A percentile compares a stretch with the other conserved stretches of the same genome.
phyloP scores from a whole-genome alignment of 2,797 vertebrate genomes.

The Paguma larvata region DNA sequence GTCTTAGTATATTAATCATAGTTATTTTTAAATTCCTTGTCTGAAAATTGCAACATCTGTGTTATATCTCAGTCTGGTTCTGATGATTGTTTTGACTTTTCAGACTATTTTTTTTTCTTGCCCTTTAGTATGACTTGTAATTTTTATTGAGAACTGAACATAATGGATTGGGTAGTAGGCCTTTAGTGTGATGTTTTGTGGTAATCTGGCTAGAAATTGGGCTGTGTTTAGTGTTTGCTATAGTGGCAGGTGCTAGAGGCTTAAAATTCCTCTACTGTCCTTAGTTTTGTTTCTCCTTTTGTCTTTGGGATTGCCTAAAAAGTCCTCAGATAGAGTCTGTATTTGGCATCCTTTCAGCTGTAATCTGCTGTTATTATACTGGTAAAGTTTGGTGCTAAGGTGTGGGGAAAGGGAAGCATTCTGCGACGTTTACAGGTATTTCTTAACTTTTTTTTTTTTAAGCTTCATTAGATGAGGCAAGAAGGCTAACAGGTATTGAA shows the following conservation, averaged over 20 bases:
- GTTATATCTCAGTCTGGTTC: not conserved
- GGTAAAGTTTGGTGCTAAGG: not conserved
- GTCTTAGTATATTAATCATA: not conserved
- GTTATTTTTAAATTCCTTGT: constrained; percentile 33
- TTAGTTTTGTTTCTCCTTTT: not conserved
- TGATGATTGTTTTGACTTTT: not conserved
- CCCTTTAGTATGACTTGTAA: not conserved
- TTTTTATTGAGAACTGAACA: not conserved
- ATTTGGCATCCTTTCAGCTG: not conserved
- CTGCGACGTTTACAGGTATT: not conserved
- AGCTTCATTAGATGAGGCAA: not conserved
- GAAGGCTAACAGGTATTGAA: not conserved
- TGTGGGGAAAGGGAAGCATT: not conserved
- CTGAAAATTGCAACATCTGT: not conserved
- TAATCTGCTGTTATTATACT: not conserved
- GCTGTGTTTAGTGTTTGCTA: not conserved
- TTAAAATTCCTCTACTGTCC: not conserved
- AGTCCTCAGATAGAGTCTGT: not conserved
- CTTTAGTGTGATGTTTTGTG: not conserved
- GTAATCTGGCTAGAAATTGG: not conserved
- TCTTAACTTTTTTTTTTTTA: not conserved
- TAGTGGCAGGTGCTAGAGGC: not conserved
- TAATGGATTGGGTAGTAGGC: not conserved
- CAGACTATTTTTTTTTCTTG: not conserved
- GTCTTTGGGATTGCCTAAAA: not conserved